Conservation (phyloP, 2,113 vertebrate species). For the Felis catus region DNA sequence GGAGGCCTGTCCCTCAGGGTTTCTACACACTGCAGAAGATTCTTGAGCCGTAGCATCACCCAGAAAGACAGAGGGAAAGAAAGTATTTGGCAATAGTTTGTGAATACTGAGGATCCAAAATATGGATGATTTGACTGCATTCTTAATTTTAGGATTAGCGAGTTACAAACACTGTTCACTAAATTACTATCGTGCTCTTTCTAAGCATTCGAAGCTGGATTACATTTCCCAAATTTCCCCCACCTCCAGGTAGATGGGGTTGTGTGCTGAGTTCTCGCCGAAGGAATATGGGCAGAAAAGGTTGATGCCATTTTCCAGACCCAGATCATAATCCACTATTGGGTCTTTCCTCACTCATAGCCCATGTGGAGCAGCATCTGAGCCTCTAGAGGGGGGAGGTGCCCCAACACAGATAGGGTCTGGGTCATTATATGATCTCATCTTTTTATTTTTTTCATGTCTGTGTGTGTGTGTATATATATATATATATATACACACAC, state of each 20-base stretch:
- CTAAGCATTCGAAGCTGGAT: not conserved
- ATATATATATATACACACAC: no score
- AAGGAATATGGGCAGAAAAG: not conserved
- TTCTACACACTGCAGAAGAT: not conserved
- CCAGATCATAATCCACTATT: not conserved
- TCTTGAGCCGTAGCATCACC: not conserved
- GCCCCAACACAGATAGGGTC: not conserved
- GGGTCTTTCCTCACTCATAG: not conserved
- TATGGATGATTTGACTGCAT: not conserved
- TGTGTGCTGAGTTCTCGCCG: not conserved
- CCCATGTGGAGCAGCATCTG: not conserved
- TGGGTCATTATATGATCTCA: not conserved
- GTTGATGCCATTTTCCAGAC: not conserved
- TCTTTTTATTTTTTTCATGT: no score
- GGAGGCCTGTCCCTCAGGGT: not conserved
- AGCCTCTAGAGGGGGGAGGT: not conserved
- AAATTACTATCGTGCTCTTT: not conserved
- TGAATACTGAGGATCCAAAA: not conserved
- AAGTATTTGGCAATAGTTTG: not conserved
- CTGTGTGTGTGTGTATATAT: no score
- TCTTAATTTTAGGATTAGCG: conserved; percentile 8
- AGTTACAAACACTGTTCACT: conserved; percentile 2
- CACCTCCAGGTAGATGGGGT: not conserved
- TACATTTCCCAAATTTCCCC: not conserved
- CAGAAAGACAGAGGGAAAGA: not conserved